Evolutionary conservation across 1,140 invertebrate genomes (phyloP).

Genomic region (Drosophila guanche): DNA sequence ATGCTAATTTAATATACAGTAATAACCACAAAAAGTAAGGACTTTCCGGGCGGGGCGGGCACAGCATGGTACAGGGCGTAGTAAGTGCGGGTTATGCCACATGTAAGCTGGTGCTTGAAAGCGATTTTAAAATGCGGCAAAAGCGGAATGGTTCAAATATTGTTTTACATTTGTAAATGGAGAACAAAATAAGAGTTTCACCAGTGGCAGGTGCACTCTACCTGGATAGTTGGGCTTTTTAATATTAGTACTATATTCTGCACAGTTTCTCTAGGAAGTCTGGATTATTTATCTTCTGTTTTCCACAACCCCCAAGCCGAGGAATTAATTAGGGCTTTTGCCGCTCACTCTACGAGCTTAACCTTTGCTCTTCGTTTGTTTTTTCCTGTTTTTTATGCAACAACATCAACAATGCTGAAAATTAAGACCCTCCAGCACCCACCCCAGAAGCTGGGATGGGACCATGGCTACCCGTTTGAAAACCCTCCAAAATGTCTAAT

Average conservation of each 20-base stretch:
- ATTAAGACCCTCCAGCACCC: slow-evolving; percentile 66
- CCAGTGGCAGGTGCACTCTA: no score
- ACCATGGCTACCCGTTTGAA: background rate
- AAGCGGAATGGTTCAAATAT: slow-evolving; percentile 20
- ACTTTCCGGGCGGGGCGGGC: slow-evolving; percentile 11
- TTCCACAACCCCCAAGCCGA: slow-evolving; percentile 5
- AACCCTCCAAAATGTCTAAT: slow-evolving; percentile 43
- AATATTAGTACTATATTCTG: no score
- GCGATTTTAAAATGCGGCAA: slow-evolving; percentile 41
- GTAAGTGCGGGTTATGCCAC: slow-evolving; percentile 41
- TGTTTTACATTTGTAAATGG: slow-evolving; percentile 42
- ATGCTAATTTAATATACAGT: slow-evolving; percentile 81
- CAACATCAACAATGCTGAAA: slow-evolving; percentile 66
- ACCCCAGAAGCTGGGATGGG: background rate
- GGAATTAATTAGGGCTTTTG: slow-evolving; percentile 60
- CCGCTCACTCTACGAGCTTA: slow-evolving; percentile 30
- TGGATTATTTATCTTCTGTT: background rate
- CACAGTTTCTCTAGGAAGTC: no score
- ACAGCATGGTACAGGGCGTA: slow-evolving; percentile 3
- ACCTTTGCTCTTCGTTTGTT: slow-evolving; percentile 43
- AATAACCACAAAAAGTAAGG: slow-evolving; percentile 73
- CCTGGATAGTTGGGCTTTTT: background rate
- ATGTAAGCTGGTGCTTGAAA: slow-evolving; percentile 45
- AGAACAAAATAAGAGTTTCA: slow-evolving; percentile 31
- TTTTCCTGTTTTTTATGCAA: slow-evolving; percentile 27